Evolutionary conservation across 2,888 invertebrate genomes (phyloP), one percentile per base, ranked within the genome.

Genomic region (Cerastis leucographa): DNA sequence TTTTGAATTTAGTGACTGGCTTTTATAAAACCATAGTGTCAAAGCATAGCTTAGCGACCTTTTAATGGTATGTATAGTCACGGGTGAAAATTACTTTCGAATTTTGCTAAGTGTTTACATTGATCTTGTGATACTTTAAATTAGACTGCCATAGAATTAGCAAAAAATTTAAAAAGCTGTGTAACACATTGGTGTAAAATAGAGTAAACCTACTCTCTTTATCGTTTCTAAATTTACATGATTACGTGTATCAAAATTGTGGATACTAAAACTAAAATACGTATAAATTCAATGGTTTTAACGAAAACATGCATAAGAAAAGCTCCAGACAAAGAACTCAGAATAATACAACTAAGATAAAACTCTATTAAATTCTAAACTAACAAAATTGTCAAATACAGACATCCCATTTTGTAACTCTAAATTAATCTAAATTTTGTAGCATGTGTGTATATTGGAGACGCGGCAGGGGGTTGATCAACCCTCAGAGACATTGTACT

Each of bases 361-460:
- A 73, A 62, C n/a, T 51, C 25, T 17, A 61, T 40, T 40, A 40
- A 6, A 40, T 72, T 68, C 29, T 40, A 66, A 54, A 67, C n/a
- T 49, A 83, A 72, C 70, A 54, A 74, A 72, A 81, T 81, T 84
- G 84, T 78, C 84, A 84, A 78, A 59, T 19, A 44, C 79, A 74
- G 62, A 65, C n/a, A 66, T 66, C 11, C 14, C 64, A 74, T 71
- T 85, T 85, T 64, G 67, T 67, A 62, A 79, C 75, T 85, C 42
- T 78, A 66, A 74, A 85, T 84, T 82, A 65, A 74, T 82, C 49
- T 14, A 74, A 69, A 79, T 74, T 61, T 80, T 72, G 78, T 87
- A 94, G 90, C 95, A 95, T 96, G 90, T 95, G 95, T 91, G 91
- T 89, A 81, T 83, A 89, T 88, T 91, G 88, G 85, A 85, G 75